These are phyloP conservation scores for Caligus rogercresseyi DNA, from an alignment of 1,140 invertebrate species.

Conservation along the genomic window DNA sequence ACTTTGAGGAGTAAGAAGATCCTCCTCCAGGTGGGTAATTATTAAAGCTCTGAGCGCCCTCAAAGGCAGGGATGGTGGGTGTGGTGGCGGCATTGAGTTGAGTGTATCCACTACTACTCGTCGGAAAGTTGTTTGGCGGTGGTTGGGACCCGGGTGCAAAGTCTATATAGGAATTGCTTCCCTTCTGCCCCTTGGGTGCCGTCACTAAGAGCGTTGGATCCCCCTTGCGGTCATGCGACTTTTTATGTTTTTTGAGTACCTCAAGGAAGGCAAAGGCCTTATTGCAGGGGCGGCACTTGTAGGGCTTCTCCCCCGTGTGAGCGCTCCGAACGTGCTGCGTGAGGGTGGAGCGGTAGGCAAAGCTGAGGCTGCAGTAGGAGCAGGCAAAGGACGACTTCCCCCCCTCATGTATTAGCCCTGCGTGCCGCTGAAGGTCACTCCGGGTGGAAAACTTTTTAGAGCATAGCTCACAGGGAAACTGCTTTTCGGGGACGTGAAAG, in stretches of 20 bases:
- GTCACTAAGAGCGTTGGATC: background rate
- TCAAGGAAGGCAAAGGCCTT: conserved; percentile 14
- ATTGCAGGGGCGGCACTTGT: conserved; percentile 1
- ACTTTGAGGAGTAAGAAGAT: background rate
- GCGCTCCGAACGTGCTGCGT: background rate
- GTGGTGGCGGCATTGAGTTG: background rate
- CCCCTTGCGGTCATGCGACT: background rate
- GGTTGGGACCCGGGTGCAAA: background rate
- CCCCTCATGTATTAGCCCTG: background rate
- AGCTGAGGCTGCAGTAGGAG: background rate
- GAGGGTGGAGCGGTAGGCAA: background rate
- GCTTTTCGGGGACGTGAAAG: background rate
- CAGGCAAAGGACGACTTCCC: background rate
- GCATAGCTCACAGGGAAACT: background rate
- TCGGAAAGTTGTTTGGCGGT: background rate
- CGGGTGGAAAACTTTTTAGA: background rate
- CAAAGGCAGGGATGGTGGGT: background rate
- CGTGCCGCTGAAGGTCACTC: background rate
- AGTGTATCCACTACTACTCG: background rate
- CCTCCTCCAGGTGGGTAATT: background rate
- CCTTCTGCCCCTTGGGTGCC: background rate
- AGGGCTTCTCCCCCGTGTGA: conserved; percentile 1
- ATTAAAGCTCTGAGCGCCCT: background rate
- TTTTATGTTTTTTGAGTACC: background rate
- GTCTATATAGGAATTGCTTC: background rate